Evolutionary conservation across 2,797 vertebrate species (phyloP).

Genomic region (Masticophis lateralis): DNA sequence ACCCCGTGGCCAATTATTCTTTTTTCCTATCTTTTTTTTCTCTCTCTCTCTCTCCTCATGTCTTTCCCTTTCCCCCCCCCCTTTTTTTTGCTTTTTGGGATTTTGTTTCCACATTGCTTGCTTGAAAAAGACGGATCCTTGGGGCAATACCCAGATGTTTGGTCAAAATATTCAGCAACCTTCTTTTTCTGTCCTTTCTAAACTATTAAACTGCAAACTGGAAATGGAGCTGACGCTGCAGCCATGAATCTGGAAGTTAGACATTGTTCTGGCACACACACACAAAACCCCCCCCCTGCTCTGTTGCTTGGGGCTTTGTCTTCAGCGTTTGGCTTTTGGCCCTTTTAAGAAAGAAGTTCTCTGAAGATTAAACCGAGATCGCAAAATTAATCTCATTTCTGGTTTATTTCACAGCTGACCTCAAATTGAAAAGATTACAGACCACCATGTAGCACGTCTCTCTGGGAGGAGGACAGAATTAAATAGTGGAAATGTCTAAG

Average conservation of each 20-base stretch:
- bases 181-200: background rate
- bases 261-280: conserved; percentile 11
- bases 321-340: conserved; percentile 23
- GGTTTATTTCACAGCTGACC: conserved; percentile 29
- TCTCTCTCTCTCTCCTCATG: no score
- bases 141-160: background rate
- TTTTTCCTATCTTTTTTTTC: background rate
- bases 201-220: background rate
- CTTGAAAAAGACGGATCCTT: background rate
- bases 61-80: background rate
- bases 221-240: background rate
- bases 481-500: background rate
- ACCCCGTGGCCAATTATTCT: conserved; percentile 71
- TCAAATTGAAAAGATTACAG: conserved; percentile 15
- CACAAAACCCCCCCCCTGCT: background rate
- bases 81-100: background rate
- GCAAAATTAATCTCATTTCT: conserved; percentile 33
- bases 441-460: conserved; percentile 4
- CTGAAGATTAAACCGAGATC: conserved; percentile 27
- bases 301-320: conserved; percentile 28
- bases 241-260: background rate
- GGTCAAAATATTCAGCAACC: background rate
- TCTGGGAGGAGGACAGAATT: background rate
- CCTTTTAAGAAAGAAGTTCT: conserved; percentile 21
- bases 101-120: background rate